These are phyloP conservation scores for Chrysolina americana DNA, from an alignment of 2,888 invertebrate genomes.

Conservation along the genomic window DNA sequence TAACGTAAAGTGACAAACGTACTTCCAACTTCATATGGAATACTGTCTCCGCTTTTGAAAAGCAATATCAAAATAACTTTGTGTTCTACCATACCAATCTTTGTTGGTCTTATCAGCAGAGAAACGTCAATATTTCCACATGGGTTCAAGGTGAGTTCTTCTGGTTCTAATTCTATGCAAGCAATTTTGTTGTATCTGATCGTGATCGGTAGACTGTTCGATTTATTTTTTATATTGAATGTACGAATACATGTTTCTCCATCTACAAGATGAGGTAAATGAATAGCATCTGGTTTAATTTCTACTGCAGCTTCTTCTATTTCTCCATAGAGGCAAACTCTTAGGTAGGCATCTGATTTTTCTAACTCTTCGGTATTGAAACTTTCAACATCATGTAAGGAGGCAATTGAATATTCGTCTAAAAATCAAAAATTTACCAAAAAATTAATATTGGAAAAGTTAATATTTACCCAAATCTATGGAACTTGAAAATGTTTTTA, in stretches of 20 bases:
- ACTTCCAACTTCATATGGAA: constrained; percentile 43
- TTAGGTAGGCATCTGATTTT: constrained; percentile 29
- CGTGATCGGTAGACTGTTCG: constrained; percentile 55
- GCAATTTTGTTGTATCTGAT: constrained; percentile 57
- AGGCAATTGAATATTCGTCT: constrained; percentile 41
- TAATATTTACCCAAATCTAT: constrained; percentile 34
- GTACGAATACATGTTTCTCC: constrained; percentile 59
- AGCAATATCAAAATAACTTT: constrained; percentile 58
- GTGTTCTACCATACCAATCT: constrained; percentile 50
- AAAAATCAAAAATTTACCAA: background rate
- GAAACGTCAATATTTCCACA: constrained; percentile 46
- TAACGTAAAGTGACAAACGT: constrained; percentile 30
- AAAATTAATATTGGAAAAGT: background rate
- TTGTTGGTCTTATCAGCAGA: constrained; percentile 54
- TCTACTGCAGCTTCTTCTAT: constrained; percentile 71
- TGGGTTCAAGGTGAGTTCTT: constrained; percentile 50
- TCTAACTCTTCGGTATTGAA: constrained; percentile 30
- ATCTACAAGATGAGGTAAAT: constrained; percentile 70
- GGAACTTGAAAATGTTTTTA: constrained; percentile 42
- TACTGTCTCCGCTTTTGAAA: constrained; percentile 43
- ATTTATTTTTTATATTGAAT: constrained; percentile 56
- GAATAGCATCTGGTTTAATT: constrained; percentile 70
- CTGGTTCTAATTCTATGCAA: constrained; percentile 59
- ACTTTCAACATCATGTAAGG: constrained; percentile 26
- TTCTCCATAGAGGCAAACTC: constrained; percentile 74